Evolutionary conservation across 2,888 invertebrate genomes (phyloP).

Genomic region (Tillus elongatus): DNA sequence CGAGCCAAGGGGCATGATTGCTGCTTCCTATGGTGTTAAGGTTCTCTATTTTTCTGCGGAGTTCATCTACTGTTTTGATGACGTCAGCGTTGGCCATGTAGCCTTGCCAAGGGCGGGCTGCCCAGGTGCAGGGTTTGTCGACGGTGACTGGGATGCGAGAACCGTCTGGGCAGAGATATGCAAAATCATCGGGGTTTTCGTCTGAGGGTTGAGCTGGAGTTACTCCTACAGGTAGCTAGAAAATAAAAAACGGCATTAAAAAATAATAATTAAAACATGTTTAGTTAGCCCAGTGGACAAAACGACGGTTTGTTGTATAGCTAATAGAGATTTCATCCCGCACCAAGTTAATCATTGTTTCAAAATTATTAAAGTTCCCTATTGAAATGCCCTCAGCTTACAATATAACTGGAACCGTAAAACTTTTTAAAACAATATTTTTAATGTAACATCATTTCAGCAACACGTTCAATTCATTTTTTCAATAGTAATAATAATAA

Average conservation of each 20-base stretch:
- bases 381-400: no score
- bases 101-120: slow-evolving; percentile 78
- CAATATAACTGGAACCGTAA: no score
- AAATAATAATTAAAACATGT: not conserved
- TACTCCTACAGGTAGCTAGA: slow-evolving; percentile 53
- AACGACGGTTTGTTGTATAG: no score
- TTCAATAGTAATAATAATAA: no score
- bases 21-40: slow-evolving; percentile 42
- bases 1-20: slow-evolving; percentile 41
- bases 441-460: no score
- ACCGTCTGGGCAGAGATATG: slow-evolving; percentile 74
- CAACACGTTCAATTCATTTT: no score
- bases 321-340: no score
- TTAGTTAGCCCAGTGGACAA: no score
- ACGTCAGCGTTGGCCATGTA: slow-evolving; percentile 60
- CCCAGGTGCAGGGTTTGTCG: slow-evolving; percentile 66
- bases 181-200: slow-evolving; percentile 57
- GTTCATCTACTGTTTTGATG: slow-evolving; percentile 45
- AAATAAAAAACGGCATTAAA: slow-evolving; percentile 5
- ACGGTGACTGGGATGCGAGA: slow-evolving; percentile 57
- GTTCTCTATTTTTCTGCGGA: slow-evolving; percentile 49
- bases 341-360: no score
- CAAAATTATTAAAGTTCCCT: no score
- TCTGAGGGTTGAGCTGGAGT: slow-evolving; percentile 49
- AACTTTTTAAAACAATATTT: no score